Evolutionary conservation across 2,888 invertebrate genomes (phyloP), one percentile per base, ranked within the genome.

Genomic region (Leucophenga maculata): DNA sequence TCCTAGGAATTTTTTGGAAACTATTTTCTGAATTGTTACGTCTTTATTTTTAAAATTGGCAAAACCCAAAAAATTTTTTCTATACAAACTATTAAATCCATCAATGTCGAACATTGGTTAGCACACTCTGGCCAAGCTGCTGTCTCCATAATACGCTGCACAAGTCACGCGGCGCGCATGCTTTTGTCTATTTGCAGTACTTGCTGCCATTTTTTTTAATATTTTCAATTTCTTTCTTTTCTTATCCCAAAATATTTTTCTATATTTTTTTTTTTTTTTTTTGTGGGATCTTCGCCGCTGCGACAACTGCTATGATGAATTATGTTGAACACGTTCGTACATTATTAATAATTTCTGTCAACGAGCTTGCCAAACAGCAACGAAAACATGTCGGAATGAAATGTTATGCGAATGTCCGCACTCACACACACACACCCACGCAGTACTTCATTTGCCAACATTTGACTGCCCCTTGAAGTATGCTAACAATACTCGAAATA

Each of bases 261-360:
- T 55, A 44, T 55, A 48, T 69, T 22, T 31, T 11, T 71, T 16
- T 55, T 57, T 18, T 18, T 55, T 8, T 65, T 6, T 52, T 22
- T 71, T 59, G 48, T 60, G 54, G 48, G 54, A 48, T 59, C 32
- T 54, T 60, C 31, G 6, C 39, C 13, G 16, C n/a, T 50, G 50
- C 26, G 83, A 79, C 76, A 81, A 78, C 77, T 79, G 73, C 69
- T 74, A 84, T 84, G 84, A 84, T 81, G 84, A 81, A 81, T 82
- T 80, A 82, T 81, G 84, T 82, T 75, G 72, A 74, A 81, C 81
- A 84, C 81, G 81, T 60, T 60, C 60, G 60, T 81, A 83, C 83
- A 80, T 85, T 85, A 86, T 85, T 85, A 85, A 85, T 85, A 86
- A 85, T 85, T 85, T 78, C 80, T 77, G 85, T 85, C 84, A 85